These are phyloP conservation scores for Tenthredo amoena DNA, from an alignment of 2,888 invertebrate genomes.

Conservation along the genomic window DNA sequence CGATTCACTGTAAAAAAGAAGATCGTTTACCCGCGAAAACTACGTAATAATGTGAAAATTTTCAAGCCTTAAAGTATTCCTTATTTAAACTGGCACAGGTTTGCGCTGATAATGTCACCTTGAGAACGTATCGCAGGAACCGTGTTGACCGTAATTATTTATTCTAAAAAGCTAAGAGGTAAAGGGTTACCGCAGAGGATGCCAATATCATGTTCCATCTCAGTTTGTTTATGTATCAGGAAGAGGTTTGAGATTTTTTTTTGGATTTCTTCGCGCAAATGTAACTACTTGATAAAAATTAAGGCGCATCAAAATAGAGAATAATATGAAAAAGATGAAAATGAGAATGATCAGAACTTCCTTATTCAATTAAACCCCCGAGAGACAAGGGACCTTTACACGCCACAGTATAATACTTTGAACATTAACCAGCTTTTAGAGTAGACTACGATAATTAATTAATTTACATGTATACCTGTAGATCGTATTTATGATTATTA, in stretches of 20 bases:
- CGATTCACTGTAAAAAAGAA: conserved; percentile 18
- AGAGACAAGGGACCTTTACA: neutral
- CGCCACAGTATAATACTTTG: conserved; percentile 44
- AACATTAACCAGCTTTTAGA: conserved; percentile 49
- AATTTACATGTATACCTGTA: conserved; percentile 40
- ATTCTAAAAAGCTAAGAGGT: conserved; percentile 20
- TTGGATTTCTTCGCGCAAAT: neutral
- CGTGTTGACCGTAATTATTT: conserved; percentile 36
- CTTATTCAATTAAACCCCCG: neutral
- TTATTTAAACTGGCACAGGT: conserved; percentile 32
- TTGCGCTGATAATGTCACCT: conserved; percentile 43
- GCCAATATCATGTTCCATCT: neutral
- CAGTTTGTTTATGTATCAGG: neutral
- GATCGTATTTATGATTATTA: conserved; percentile 37
- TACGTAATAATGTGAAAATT: conserved; percentile 7
- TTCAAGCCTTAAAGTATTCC: conserved; percentile 29
- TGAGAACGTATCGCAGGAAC: conserved; percentile 44
- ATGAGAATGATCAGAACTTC: neutral
- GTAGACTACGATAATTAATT: conserved; percentile 44
- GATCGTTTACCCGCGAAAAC: neutral
- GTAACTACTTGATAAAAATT: neutral
- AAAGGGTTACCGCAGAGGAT: conserved; percentile 13
- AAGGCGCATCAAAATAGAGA: conserved; percentile 10
- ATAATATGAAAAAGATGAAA: neutral
- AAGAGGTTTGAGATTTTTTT: neutral